Conservation (phyloP, 2,888 invertebrate species). For the Chaetogeoica ovagalla region DNA sequence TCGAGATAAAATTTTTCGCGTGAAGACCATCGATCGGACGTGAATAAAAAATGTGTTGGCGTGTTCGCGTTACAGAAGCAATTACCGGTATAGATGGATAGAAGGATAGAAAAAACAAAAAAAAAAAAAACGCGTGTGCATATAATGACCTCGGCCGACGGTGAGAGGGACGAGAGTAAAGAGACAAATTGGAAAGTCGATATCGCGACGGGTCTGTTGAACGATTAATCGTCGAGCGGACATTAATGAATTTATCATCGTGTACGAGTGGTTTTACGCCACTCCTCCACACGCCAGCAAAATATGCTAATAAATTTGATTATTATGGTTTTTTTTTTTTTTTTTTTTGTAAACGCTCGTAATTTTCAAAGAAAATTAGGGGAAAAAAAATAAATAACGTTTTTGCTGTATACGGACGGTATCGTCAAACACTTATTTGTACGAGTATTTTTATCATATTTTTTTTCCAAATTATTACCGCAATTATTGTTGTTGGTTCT, state of each 20-base stretch:
- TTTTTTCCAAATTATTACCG: too few relatives aligned
- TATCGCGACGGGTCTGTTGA: conserved; percentile 18
- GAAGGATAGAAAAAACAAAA: too few relatives aligned
- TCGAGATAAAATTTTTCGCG: too few relatives aligned
- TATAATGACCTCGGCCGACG: background rate
- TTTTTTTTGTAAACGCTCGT: background rate
- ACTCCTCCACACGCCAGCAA: background rate
- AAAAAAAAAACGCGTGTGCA: background rate
- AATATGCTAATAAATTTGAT: background rate
- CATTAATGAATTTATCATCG: conserved; percentile 47
- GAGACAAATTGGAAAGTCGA: conserved; percentile 50
- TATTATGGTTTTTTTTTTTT: conserved; percentile 8
- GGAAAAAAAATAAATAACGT: too few relatives aligned
- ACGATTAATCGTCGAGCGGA: conserved; percentile 36
- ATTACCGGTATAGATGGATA: conserved; percentile 32
- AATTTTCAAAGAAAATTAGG: too few relatives aligned
- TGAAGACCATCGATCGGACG: too few relatives aligned
- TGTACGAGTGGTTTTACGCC: background rate
- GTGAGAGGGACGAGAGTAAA: conserved; percentile 5
- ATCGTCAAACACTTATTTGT: too few relatives aligned
- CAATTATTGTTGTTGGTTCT: too few relatives aligned
- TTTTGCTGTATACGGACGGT: too few relatives aligned
- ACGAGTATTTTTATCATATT: too few relatives aligned
- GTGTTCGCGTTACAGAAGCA: conserved; percentile 1
- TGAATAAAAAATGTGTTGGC: conserved; percentile 8